A percentile compares a stretch with the other conserved stretches of the same genome.
Evolutionary conservation across 2,888 invertebrate genomes (phyloP).

Genomic region (Pharmacophagus antenor): DNA sequence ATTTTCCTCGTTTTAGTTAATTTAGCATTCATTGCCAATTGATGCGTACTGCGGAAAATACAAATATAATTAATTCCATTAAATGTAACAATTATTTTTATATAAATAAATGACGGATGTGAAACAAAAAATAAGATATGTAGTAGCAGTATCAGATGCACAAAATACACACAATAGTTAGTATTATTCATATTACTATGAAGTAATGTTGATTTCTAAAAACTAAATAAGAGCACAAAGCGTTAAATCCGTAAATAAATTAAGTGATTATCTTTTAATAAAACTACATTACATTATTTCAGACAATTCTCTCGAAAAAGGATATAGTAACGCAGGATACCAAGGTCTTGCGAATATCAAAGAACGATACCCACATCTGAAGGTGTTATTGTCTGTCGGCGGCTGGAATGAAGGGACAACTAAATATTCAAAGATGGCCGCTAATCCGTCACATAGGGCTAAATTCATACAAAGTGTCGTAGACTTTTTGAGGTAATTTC

Average conservation of each 20-base stretch:
- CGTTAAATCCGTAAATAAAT: too few species aligned
- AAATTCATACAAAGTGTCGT: slow-evolving; percentile 87
- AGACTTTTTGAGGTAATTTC: slow-evolving; percentile 82
- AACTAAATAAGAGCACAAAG: too few species aligned
- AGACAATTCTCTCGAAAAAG: slow-evolving; percentile 82
- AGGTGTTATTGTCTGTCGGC: slow-evolving; percentile 89
- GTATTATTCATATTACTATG: not conserved
- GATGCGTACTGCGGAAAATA: too few species aligned
- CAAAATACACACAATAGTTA: not conserved
- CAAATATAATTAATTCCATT: too few species aligned
- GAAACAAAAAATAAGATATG: too few species aligned
- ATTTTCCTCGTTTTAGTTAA: not conserved
- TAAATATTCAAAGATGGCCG: slow-evolving; percentile 84
- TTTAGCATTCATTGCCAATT: too few species aligned
- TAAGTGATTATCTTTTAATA: too few species aligned
- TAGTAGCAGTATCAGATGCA: not conserved
- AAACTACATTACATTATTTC: slow-evolving; percentile 33
- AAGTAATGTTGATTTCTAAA: not conserved
- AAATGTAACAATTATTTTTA: too few species aligned
- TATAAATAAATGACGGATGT: too few species aligned
- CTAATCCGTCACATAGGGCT: slow-evolving; percentile 81
- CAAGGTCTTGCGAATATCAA: slow-evolving; percentile 84
- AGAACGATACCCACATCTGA: slow-evolving; percentile 84
- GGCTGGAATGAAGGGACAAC: slow-evolving; percentile 95
- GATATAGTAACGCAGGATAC: slow-evolving; percentile 87